These are phyloP conservation scores for Sitobion miscanthi DNA, from an alignment of 1,140 invertebrate genomes.

Conservation along the genomic window DNA sequence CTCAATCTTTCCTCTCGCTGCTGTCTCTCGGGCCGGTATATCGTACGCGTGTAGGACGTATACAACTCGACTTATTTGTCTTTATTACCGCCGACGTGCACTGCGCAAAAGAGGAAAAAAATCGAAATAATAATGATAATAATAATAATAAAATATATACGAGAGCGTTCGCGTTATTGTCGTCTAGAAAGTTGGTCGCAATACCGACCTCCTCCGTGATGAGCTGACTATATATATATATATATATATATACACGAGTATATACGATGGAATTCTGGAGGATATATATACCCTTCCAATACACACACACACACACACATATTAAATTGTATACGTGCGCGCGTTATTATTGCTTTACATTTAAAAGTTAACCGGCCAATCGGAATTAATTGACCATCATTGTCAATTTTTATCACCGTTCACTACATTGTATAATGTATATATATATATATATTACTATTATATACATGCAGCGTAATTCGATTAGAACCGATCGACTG, in stretches of 20 bases:
- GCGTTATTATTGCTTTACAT: constrained; percentile 31
- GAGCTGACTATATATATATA: not conserved
- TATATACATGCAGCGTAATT: constrained; percentile 25
- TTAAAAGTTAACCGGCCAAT: constrained; percentile 39
- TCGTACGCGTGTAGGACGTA: not conserved
- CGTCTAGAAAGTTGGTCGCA: constrained; percentile 38
- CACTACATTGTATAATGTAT: not conserved
- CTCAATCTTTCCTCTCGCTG: not conserved
- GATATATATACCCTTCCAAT: too few species aligned
- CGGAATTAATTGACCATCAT: constrained; percentile 43
- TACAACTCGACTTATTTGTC: constrained; percentile 23
- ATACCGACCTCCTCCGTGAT: constrained; percentile 22
- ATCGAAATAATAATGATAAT: constrained; percentile 31
- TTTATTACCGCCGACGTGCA: not conserved
- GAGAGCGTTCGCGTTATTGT: not conserved
- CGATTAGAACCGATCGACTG: constrained; percentile 33
- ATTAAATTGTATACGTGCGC: not conserved
- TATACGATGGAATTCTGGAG: not conserved
- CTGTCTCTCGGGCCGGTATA: not conserved
- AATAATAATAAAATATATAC: constrained; percentile 6
- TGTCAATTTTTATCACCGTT: constrained; percentile 42
- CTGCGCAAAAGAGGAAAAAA: not conserved
- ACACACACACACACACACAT: not conserved
- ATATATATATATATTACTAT: not conserved
- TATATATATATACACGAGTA: too few species aligned